Conservation (phyloP, 2,888 invertebrate genomes). For the Zaprionus bogoriensis region DNA sequence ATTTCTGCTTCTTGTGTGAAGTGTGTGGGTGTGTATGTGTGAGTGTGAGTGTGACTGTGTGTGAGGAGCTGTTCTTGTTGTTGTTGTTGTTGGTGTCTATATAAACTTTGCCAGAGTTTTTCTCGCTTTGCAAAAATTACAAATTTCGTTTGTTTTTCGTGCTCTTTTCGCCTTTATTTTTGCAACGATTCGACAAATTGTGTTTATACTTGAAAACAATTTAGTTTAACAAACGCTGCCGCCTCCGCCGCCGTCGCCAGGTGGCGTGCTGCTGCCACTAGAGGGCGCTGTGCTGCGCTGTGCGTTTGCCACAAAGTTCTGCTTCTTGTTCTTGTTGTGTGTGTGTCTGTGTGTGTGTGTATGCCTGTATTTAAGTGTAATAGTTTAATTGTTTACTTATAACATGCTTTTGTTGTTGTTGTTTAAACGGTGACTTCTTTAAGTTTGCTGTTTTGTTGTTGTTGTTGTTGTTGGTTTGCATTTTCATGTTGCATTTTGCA, state of each 20-base stretch:
- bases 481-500: constrained; percentile 19
- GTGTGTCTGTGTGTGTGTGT: constrained; percentile 36
- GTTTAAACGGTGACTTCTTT: constrained; percentile 79
- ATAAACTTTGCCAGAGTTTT: constrained; percentile 61
- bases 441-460: constrained; percentile 70
- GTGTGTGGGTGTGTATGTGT: constrained; percentile 36
- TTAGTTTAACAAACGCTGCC: constrained; percentile 46
- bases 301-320: constrained; percentile 18
- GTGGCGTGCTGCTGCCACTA: constrained; percentile 26
- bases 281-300: constrained; percentile 41
- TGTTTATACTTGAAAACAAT: constrained; percentile 60
- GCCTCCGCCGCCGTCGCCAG: constrained; percentile 41
- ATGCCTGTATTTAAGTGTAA: constrained; percentile 63
- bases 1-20: constrained; percentile 65
- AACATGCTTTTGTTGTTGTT: constrained; percentile 60
- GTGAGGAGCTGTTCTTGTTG: not conserved
- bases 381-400: constrained; percentile 60
- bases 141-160: constrained; percentile 45
- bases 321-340: constrained; percentile 25
- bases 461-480: constrained; percentile 60
- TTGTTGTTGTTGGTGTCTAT: constrained; percentile 48
- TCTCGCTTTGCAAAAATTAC: constrained; percentile 66
- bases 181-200: constrained; percentile 72
- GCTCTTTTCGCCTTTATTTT: constrained; percentile 54
- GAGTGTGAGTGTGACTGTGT: constrained; percentile 2